Evolutionary conservation across 2,888 invertebrate species (phyloP), one percentile per base, ranked within the genome.

Genomic region (Tortricodes alternella): DNA sequence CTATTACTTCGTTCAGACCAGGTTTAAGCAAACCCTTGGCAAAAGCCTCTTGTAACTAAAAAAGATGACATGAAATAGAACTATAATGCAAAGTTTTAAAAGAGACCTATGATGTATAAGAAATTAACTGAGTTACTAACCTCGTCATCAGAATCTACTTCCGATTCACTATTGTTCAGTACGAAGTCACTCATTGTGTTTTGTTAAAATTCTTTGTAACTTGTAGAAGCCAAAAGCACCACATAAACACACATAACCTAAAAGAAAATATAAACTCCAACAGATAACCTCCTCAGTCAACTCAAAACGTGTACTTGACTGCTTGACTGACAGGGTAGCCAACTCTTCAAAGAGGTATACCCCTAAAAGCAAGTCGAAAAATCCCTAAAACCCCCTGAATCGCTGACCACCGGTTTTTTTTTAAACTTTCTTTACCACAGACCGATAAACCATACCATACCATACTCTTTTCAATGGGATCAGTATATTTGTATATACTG

Each of bases 41-140:
- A 80, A 97, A 97, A 0, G 98, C 98, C 76, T 96, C 95, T 93
- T 97, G 98, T 53, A 99, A 84, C 97, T 98, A 74, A 50, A 85
- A 87, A 43, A 64, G 48, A 48, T 49, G 48, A 48, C 18, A 18
- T 24, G 11, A 15, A 15, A 29, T 27, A 34, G 21, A 34, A 43
- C 6, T 16, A 27, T 27, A 11, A 29, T 27, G 27, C n/a, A 29
- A 29, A 11, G 4, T 4, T 11, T 29, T 11, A 5, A 29, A 29
- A 29, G 4, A 29, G 11, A 11, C 5, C 29, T 11, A 5, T n/a
- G 5, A 21, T n/a, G 5, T 11, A 11, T 3, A 4, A 29, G 2
- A 11, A 29, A 1, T 9, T 29, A n/a, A 73, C 61, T 60, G 59
- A 24, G 51, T 9, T 27, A 44, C 63, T 73, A 75, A 93, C 93